Evolutionary conservation across 2,797 vertebrate genomes (phyloP).

Genomic region (Phalanger gymnotis): DNA sequence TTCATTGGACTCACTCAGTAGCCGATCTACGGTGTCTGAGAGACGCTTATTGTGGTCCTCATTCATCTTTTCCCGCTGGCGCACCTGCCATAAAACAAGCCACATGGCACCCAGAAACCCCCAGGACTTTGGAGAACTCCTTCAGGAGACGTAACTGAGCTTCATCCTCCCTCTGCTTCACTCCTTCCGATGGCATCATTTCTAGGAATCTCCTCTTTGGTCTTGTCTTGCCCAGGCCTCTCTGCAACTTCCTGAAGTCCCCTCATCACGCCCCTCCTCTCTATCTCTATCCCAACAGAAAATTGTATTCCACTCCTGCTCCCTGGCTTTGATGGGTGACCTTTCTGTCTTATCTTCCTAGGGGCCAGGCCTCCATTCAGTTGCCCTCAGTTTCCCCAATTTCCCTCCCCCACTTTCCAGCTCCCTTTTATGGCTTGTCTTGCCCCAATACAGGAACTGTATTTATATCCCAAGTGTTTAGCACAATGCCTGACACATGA

Average conservation of each 20-base stretch:
- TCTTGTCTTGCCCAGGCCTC: neutral
- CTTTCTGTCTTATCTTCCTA: neutral
- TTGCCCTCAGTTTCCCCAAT: neutral
- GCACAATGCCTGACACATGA: neutral
- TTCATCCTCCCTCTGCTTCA: neutral
- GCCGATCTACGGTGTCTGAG: slow-evolving; percentile 95
- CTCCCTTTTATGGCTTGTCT: neutral
- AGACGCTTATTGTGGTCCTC: slow-evolving; percentile 97
- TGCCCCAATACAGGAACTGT: no score
- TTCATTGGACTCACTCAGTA: slow-evolving; percentile 96
- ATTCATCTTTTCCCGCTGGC: slow-evolving; percentile 98
- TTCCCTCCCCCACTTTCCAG: neutral
- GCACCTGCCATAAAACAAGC: slow-evolving; percentile 85
- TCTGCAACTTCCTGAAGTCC: neutral
- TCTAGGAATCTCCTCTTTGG: neutral
- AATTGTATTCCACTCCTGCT: neutral
- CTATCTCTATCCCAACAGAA: neutral
- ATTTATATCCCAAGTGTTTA: neutral
- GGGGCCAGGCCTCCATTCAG: neutral
- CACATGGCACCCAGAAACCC: fast-evolving
- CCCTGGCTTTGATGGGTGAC: neutral
- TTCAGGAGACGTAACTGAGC: neutral
- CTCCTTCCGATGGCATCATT: neutral
- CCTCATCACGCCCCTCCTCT: neutral
- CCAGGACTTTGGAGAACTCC: neutral